Conservation (phyloP, 2,797 vertebrate species). For the Catharus ustulatus region DNA sequence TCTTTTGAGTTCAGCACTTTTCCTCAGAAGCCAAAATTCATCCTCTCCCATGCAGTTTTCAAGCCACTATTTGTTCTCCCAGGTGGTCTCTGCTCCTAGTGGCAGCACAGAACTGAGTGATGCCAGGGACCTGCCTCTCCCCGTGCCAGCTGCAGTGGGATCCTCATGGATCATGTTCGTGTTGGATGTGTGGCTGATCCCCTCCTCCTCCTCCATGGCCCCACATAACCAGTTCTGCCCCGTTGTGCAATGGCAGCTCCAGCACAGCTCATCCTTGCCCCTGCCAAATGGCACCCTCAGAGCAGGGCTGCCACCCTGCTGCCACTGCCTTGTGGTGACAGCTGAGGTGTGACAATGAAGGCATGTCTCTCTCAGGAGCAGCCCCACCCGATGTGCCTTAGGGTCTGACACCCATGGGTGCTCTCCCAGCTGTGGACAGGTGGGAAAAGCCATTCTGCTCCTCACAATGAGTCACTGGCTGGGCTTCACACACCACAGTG, state of each 20-base stretch:
- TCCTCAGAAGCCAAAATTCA: neutral
- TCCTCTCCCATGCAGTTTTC: neutral
- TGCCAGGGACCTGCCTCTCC: rapidly evolving
- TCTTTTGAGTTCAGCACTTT: neutral
- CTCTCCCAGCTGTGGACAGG: neutral
- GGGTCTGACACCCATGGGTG: neutral
- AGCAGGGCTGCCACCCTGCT: neutral
- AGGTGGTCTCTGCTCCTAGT: neutral
- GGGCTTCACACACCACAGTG: neutral
- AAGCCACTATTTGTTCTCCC: neutral
- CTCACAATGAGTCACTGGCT: neutral
- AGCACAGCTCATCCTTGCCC: neutral
- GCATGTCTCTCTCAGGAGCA: rapidly evolving
- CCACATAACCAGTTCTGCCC: neutral
- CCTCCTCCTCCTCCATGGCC: neutral
- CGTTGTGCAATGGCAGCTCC: neutral
- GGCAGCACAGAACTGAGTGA: rapidly evolving
- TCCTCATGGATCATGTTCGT: neutral
- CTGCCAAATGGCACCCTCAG: rapidly evolving
- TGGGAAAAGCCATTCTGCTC: neutral
- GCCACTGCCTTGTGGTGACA: neutral
- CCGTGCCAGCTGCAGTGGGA: neutral
- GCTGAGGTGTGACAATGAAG: rapidly evolving
- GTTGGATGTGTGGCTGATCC: neutral
- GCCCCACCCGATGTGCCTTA: rapidly evolving